Evolutionary conservation across 2,113 vertebrate species (phyloP).

Genomic region (Etheostoma spectabile): DNA sequence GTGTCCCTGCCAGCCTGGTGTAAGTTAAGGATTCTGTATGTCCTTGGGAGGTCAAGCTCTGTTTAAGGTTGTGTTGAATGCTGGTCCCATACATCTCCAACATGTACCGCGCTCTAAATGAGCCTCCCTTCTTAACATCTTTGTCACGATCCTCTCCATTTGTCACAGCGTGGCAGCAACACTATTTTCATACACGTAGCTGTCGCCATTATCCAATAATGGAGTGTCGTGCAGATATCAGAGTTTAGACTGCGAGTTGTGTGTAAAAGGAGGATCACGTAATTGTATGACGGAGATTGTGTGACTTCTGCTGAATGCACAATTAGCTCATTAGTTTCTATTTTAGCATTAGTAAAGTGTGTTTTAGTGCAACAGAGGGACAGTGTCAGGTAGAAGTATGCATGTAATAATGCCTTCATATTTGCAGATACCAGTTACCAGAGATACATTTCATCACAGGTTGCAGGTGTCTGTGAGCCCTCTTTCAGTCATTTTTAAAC

Average conservation of each 20-base stretch:
- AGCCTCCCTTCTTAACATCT: constrained; percentile 57
- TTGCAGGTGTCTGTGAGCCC: not conserved
- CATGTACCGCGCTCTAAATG: constrained; percentile 41
- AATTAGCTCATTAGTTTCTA: constrained; percentile 26
- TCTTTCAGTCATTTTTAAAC: not conserved
- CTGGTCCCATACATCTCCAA: constrained; percentile 38
- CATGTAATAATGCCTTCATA: not conserved
- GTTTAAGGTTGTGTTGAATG: constrained; percentile 36
- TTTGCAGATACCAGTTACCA: not conserved
- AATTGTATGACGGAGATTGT: constrained; percentile 19
- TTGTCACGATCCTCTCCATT: constrained; percentile 59
- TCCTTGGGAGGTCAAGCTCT: constrained; percentile 71
- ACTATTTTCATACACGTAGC: constrained; percentile 37
- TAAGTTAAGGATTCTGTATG: constrained; percentile 56
- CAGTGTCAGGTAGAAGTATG: not conserved
- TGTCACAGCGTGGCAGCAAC: constrained; percentile 54
- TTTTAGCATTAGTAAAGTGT: constrained; percentile 37
- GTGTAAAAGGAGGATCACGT: constrained; percentile 37
- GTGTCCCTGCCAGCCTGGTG: constrained; percentile 14
- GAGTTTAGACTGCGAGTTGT: constrained; percentile 49
- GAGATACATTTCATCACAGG: not conserved
- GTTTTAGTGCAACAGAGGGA: constrained; percentile 14
- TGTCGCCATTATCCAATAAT: constrained; percentile 60
- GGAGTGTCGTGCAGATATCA: constrained; percentile 58
- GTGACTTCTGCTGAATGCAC: constrained; percentile 40